Conservation (phyloP, 2,113 vertebrate species). For the Cynoglossus semilaevis region DNA sequence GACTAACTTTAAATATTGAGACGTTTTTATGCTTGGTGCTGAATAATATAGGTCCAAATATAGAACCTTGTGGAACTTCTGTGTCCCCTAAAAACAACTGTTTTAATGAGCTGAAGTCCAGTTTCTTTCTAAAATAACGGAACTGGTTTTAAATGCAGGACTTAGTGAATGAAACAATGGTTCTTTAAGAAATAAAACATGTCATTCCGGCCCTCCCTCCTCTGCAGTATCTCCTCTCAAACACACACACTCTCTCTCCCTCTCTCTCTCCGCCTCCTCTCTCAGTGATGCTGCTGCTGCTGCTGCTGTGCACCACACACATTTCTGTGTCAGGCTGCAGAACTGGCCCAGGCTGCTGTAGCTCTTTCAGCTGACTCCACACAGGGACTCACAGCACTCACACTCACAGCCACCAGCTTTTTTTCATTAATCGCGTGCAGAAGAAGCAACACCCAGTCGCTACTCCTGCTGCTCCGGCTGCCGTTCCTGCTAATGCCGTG, state of each 20-base stretch:
- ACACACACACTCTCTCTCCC: background rate
- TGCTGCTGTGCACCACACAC: slow-evolving; percentile 38
- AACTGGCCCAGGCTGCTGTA: slow-evolving; percentile 28
- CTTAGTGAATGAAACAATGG: slow-evolving; percentile 10
- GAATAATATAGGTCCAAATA: no score
- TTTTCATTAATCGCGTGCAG: slow-evolving; percentile 17
- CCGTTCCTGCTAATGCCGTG: slow-evolving; percentile 1
- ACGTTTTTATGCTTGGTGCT: no score
- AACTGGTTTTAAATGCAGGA: no score
- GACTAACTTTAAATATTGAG: no score
- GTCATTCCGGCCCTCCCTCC: slow-evolving; percentile 50
- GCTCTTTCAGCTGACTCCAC: slow-evolving; percentile 57
- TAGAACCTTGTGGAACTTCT: no score
- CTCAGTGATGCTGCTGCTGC: slow-evolving; percentile 48
- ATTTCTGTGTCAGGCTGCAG: slow-evolving; percentile 41
- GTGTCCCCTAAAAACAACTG: background rate
- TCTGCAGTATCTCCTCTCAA: slow-evolving; percentile 47
- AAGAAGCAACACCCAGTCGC: slow-evolving; percentile 10
- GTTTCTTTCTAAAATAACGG: background rate
- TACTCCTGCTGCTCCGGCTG: background rate
- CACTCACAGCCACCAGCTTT: slow-evolving; percentile 5
- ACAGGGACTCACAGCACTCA: slow-evolving; percentile 21
- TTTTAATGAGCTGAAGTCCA: no score
- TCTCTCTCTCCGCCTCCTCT: slow-evolving; percentile 1
- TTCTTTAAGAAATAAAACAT: slow-evolving; percentile 48